These are phyloP conservation scores for Chrysochloris asiatica DNA, from an alignment of 2,113 vertebrate species.

Conservation along the genomic window DNA sequence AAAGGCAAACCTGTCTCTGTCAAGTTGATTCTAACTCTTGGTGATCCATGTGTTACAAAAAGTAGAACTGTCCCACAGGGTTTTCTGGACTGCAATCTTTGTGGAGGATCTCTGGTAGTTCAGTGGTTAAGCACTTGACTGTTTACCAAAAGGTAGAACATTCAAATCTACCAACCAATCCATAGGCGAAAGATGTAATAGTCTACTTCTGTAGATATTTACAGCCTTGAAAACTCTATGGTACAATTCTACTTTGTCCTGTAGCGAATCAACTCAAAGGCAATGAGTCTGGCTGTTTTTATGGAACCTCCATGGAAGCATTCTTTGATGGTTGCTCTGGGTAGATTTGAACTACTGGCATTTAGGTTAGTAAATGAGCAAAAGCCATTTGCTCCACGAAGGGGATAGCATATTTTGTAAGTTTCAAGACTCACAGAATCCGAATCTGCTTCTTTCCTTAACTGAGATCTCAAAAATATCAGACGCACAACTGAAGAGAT, in stretches of 20 bases:
- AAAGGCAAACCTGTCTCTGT: not conserved
- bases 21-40: not conserved
- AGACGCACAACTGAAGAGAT: not conserved
- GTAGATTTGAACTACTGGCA: not conserved
- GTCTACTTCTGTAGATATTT: not conserved
- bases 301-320: not conserved
- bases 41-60: not conserved
- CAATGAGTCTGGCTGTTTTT: not conserved
- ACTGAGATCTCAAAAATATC: not conserved
- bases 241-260: not conserved
- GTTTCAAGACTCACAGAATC: not conserved
- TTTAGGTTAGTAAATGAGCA: not conserved
- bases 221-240: not conserved
- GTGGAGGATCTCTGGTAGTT: not conserved
- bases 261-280: too few relatives aligned
- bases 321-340: not conserved
- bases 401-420: not conserved
- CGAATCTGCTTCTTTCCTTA: not conserved
- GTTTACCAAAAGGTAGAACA: not conserved
- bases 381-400: not conserved
- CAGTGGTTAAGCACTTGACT: not conserved
- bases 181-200: not conserved
- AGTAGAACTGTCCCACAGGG: not conserved
- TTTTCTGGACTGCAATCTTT: not conserved
- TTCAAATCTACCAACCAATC: not conserved